These are phyloP conservation scores for Steinernema khuongi DNA, from an alignment of 1,140 invertebrate species.

Conservation along the genomic window DNA sequence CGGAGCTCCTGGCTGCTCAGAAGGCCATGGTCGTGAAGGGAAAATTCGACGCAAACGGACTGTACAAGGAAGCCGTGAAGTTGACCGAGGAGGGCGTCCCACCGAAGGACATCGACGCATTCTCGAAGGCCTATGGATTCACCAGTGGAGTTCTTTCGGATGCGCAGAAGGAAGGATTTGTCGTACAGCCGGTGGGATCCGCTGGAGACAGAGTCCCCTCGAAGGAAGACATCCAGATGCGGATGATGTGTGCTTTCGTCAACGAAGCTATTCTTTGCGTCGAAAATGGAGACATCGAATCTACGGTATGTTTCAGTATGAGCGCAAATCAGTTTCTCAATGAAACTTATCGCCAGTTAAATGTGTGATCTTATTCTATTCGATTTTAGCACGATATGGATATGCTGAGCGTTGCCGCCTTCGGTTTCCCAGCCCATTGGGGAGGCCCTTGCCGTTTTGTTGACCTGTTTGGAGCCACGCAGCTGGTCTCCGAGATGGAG, in stretches of 20 bases:
- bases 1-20: not conserved
- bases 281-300: not conserved
- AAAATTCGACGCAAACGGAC: not conserved
- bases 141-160: not conserved
- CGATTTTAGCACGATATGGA: not conserved
- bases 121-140: not conserved
- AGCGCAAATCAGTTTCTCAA: not conserved
- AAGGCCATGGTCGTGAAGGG: not conserved
- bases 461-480: not conserved
- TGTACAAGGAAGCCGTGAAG: not conserved
- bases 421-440: not conserved
- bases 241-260: not conserved
- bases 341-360: too few relatives aligned
- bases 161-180: not conserved
- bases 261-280: not conserved
- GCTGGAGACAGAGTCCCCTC: not conserved
- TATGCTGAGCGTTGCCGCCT: not conserved
- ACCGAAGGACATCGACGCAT: not conserved
- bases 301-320: not conserved
- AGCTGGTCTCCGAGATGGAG: not conserved
- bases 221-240: not conserved
- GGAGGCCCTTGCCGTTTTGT: not conserved
- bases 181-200: not conserved
- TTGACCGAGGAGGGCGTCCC: not conserved
- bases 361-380: too few relatives aligned